A percentile compares a stretch with the other conserved stretches of the same genome.
These are phyloP conservation scores for Cepaea nemoralis DNA, from an alignment of 1,140 invertebrate genomes.

Conservation along the genomic window DNA sequence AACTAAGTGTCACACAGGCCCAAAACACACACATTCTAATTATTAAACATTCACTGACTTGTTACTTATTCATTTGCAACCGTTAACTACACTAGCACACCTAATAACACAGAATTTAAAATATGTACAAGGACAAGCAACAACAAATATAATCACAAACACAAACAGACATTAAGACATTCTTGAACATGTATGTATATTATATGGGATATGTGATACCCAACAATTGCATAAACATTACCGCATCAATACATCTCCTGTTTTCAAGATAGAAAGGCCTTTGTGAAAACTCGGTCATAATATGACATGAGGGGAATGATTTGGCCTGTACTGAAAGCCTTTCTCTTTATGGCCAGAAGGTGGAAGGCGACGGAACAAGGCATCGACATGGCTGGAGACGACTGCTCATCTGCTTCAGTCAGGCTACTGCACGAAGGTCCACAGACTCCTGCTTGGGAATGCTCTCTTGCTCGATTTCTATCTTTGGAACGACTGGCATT, in stretches of 20 bases:
- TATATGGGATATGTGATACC: not conserved
- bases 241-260: not conserved
- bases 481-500: conserved; percentile 5
- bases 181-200: not conserved
- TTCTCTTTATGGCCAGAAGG: not conserved
- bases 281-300: conserved; percentile 1
- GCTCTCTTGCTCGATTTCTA: conserved; percentile 11
- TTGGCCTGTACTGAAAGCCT: not conserved
- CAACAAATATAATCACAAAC: not conserved
- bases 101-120: not conserved
- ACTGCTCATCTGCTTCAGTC: not conserved
- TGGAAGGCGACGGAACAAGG: not conserved
- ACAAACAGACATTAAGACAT: not conserved
- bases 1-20: no score
- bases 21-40: no score
- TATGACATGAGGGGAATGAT: conserved; percentile 2
- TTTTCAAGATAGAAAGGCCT: not conserved
- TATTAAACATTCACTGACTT: not conserved
- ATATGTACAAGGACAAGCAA: not conserved
- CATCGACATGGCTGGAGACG: not conserved
- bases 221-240: conserved; percentile 30
- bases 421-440: not conserved
- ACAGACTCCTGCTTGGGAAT: not conserved
- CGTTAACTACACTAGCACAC: not conserved
- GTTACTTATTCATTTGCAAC: not conserved